A percentile compares a stretch with the other conserved stretches of the same genome.
Evolutionary conservation across 2,797 vertebrate genomes (phyloP).

Genomic region (Pogonophryne albipinna): DNA sequence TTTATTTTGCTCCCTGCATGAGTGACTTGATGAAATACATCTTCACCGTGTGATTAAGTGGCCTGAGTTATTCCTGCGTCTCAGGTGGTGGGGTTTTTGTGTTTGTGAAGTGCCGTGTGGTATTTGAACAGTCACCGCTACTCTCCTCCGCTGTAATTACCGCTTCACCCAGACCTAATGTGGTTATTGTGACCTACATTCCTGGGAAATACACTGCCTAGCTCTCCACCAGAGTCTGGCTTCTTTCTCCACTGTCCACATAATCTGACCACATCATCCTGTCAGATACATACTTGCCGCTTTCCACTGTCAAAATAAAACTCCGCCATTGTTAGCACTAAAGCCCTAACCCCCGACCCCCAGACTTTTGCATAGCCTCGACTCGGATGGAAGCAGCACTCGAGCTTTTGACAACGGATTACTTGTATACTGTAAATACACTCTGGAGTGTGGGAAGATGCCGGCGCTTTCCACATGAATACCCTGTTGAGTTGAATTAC

Average conservation of each 20-base stretch:
- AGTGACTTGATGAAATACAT: constrained; percentile 54
- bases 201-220: constrained; percentile 68
- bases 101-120: constrained; percentile 56
- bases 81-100: constrained; percentile 76
- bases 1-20: constrained; percentile 38
- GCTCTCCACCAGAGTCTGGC: constrained; percentile 56
- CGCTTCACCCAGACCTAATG: constrained; percentile 74
- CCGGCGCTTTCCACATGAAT: constrained; percentile 71
- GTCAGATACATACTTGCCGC: constrained; percentile 41
- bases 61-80: constrained; percentile 52
- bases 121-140: constrained; percentile 50
- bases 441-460: constrained; percentile 78
- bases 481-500: constrained; percentile 74
- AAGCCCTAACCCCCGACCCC: constrained; percentile 66
- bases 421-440: constrained; percentile 80
- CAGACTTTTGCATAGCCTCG: constrained; percentile 53
- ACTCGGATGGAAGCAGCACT: constrained; percentile 54
- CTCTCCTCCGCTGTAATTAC: constrained; percentile 75
- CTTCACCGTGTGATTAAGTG: constrained; percentile 55
- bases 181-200: constrained; percentile 85
- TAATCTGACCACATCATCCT: constrained; percentile 55
- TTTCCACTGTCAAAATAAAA: constrained; percentile 69
- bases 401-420: constrained; percentile 69
- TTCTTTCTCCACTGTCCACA: constrained; percentile 58
- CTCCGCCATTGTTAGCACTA: constrained; percentile 74